Evolutionary conservation across 1,140 invertebrate species (phyloP).

Genomic region (Penaeus vannamei): DNA sequence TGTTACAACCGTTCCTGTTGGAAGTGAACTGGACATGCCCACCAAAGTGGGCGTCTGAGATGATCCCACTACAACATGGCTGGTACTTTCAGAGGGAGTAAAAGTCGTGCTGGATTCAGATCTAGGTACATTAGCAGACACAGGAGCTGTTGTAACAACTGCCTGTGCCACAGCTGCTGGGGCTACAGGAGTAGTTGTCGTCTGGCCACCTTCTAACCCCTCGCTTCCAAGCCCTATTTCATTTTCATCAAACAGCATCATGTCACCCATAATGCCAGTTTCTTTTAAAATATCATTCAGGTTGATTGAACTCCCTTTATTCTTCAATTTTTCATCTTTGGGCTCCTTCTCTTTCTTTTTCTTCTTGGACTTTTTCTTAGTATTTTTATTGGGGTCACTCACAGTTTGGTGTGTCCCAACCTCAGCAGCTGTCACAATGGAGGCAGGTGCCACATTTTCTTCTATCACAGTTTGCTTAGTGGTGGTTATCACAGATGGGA

Average conservation of each 20-base stretch:
- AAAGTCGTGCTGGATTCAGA: not conserved
- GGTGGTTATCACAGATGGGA: conserved; percentile 65
- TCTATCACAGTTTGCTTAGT: conserved; percentile 66
- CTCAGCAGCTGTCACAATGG: conserved; percentile 56
- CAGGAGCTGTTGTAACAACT: not conserved
- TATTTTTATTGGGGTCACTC: conserved; percentile 56
- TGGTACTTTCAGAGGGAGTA: conserved; percentile 24
- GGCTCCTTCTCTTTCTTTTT: conserved; percentile 59
- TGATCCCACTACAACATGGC: conserved; percentile 55
- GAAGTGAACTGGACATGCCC: conserved; percentile 25
- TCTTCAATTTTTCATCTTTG: conserved; percentile 60
- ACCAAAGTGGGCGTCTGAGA: conserved; percentile 41
- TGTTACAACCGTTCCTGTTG: conserved; percentile 36
- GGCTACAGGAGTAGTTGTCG: not conserved
- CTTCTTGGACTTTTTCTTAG: conserved; percentile 62
- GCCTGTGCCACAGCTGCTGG: too few species aligned
- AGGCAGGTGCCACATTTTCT: conserved; percentile 53
- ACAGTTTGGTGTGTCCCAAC: conserved; percentile 45
- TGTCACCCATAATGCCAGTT: conserved; percentile 53
- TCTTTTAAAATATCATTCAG: conserved; percentile 62
- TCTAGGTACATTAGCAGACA: not conserved
- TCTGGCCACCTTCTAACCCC: conserved; percentile 45
- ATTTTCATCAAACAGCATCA: conserved; percentile 60
- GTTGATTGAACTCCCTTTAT: conserved; percentile 56
- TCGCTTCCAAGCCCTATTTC: conserved; percentile 52